Evolutionary conservation across 2,888 invertebrate species (phyloP), one percentile per base, ranked within the genome.

Genomic region (Elaeidobius kamerunicus): DNA sequence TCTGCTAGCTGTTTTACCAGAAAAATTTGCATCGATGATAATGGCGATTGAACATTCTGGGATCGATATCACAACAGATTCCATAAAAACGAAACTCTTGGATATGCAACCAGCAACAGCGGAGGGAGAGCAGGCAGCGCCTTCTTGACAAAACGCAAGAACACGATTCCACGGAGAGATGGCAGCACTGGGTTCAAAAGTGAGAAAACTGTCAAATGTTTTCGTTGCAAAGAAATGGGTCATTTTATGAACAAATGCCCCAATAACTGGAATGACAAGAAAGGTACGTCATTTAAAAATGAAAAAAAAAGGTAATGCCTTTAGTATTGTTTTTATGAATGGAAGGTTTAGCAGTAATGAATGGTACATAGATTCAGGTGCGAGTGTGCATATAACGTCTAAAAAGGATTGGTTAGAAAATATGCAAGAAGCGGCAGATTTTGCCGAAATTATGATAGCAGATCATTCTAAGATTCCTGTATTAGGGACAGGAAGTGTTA

Each of bases 301-400:
- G 34, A n/a, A n/a, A n/a, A n/a, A n/a, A n/a, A n/a, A n/a, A n/a
- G n/a, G n/a, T n/a, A 19, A 55, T 52, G 61, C 54, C 2, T 61
- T 62, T 47, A 61, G 55, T 57, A 57, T 54, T 40, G 57, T 60
- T 2, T 61, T 61, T 55, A 34, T 62, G 17, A 56, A 47, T 38
- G 50, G 46, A 7, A 28, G 43, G 9, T 62, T 57, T 34, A 53
- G 23, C 6, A 48, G 19, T n/a, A 14, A 28, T 5, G 48, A 49
- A 9, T 53, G 55, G 50, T 50, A 43, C 7, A 18, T 62, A 9
- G 61, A 63, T 45, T 60, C 57, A 11, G 60, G 59, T 12, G 57
- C 59, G 3, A 60, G 60, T 54, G 40, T 36, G 16, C 62, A 62
- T 53, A 44, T 60, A 38, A 61, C 59, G 1, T 42, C 55, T 7